Conservation (phyloP, 2,113 vertebrate genomes). For the Amblyornis subalaris region DNA sequence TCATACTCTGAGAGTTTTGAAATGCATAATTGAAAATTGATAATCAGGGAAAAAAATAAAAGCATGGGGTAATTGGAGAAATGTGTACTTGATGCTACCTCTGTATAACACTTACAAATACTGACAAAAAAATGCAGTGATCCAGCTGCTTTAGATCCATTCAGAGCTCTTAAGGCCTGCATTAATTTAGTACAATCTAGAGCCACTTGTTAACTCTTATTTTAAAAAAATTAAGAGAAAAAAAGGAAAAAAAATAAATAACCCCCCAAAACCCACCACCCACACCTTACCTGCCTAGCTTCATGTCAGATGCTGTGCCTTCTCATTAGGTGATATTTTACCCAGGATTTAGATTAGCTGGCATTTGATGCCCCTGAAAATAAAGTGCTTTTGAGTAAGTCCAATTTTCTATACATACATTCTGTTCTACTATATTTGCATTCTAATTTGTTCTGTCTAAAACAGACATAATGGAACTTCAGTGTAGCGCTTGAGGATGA, state of each 20-base stretch:
- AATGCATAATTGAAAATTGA: slow-evolving; percentile 6
- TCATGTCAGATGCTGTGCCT: not conserved
- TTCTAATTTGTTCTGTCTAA: not conserved
- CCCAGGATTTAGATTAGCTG: not conserved
- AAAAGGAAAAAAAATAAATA: no score
- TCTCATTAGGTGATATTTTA: not conserved
- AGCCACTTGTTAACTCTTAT: not conserved
- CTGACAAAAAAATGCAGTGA: not conserved
- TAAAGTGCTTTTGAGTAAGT: not conserved
- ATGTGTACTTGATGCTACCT: not conserved
- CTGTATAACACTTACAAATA: not conserved
- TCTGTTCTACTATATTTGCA: not conserved
- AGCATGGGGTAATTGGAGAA: not conserved
- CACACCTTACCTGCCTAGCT: not conserved
- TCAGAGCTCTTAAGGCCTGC: not conserved
- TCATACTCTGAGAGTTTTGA: not conserved
- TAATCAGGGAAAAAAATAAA: not conserved
- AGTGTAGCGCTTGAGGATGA: not conserved
- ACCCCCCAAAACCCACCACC: not conserved
- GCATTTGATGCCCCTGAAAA: not conserved
- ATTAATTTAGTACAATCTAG: not conserved
- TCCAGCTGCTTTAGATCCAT: not conserved
- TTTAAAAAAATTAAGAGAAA: no score
- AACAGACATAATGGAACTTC: not conserved
- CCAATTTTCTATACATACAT: not conserved